phyloP scores from a whole-genome alignment of 2,888 invertebrate genomes.

The Podabrus alpinus region DNA sequence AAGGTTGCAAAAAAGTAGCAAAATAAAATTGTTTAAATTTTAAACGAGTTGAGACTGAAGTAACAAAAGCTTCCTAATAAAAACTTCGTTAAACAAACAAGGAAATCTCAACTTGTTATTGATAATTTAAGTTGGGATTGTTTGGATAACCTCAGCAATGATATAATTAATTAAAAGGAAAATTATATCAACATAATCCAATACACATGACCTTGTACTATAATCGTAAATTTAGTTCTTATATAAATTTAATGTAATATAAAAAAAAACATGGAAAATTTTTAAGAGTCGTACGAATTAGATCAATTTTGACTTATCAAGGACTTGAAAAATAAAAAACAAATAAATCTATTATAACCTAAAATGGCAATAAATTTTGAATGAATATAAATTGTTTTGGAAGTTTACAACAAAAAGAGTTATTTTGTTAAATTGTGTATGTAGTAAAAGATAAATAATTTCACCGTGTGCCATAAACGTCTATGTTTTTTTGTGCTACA shows the following conservation, averaged over 20 bases:
- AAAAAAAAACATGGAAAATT: no score
- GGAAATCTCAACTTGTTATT: background rate
- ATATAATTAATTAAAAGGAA: background rate
- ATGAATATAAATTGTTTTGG: background rate
- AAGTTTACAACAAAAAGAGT: background rate
- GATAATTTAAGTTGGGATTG: background rate
- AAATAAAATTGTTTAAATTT: no score
- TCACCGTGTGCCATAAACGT: conserved; percentile 33
- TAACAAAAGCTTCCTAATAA: background rate
- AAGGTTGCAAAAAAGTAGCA: no score
- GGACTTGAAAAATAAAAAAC: background rate
- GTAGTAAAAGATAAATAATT: conserved; percentile 32
- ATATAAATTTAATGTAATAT: background rate
- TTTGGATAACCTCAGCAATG: background rate
- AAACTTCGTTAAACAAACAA: background rate
- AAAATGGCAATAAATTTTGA: background rate
- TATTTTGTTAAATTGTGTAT: background rate
- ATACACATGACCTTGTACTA: background rate
- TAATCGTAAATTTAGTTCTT: background rate
- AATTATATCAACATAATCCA: background rate
- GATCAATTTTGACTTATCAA: background rate
- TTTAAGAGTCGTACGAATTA: no score
- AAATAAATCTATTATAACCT: background rate
- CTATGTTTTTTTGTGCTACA: conserved; percentile 31
- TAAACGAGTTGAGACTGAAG: no score